Conservation (phyloP, 2,797 vertebrate species). For the Leuciscus waleckii region DNA sequence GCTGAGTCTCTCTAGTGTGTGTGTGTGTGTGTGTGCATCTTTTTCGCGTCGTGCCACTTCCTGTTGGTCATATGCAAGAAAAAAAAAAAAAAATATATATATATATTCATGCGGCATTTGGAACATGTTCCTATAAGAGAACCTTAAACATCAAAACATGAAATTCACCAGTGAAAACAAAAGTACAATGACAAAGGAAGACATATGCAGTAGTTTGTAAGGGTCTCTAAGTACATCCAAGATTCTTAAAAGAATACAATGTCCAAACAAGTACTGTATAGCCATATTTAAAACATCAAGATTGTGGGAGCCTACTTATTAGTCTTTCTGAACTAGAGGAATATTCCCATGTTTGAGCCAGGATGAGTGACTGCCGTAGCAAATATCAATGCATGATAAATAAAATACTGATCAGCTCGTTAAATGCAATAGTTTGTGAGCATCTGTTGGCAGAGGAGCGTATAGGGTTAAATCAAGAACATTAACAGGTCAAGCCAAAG, state of each 20-base stretch:
- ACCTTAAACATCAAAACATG: background rate
- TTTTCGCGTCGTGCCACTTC: background rate
- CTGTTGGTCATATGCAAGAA: background rate
- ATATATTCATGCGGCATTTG: background rate
- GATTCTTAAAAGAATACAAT: background rate
- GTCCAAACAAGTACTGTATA: background rate
- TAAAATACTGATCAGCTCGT: background rate
- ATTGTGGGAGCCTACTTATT: background rate
- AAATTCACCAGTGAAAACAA: background rate
- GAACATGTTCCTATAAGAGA: background rate
- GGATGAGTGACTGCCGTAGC: background rate
- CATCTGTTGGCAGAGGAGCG: background rate
- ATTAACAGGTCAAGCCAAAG: background rate
- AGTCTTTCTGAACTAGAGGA: background rate
- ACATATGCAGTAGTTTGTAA: background rate
- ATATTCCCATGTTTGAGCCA: background rate
- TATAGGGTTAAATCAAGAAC: background rate
- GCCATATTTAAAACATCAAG: background rate
- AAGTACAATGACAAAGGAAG: background rate
- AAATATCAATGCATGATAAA: background rate
- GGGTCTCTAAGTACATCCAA: background rate
- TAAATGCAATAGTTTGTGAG: background rate
- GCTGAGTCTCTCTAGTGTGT: conserved; percentile 41
- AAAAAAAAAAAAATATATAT: background rate
- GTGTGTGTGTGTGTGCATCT: no score